Percentiles rank a stretch among this genome's conserved stretches.
Conservation (phyloP, 2,797 vertebrate species). For the Kryptopterus vitreolus region DNA sequence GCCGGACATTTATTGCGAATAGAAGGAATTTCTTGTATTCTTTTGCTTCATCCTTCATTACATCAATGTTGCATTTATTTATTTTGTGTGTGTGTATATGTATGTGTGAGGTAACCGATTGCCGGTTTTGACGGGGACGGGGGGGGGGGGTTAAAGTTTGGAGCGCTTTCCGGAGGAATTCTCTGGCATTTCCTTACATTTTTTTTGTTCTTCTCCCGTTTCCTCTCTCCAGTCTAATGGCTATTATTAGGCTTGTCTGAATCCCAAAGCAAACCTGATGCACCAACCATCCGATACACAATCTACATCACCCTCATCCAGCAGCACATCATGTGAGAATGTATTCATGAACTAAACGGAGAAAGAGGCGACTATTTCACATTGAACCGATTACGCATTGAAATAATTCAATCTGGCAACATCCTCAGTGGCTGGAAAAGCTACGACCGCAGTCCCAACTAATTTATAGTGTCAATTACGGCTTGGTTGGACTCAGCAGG, state of each 20-base stretch:
- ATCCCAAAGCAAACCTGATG: not conserved
- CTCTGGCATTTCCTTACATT: conserved; percentile 52
- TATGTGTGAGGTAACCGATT: conserved; percentile 7
- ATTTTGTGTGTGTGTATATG: not conserved
- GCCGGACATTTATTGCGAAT: not conserved
- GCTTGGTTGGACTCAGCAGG: not conserved
- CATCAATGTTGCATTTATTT: not conserved
- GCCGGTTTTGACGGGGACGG: conserved; percentile 2
- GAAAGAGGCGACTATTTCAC: not conserved
- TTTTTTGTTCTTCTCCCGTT: conserved; percentile 60
- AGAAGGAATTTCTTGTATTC: not conserved
- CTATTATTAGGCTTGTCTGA: conserved; percentile 60
- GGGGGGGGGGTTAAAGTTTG: conserved; percentile 18
- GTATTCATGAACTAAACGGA: not conserved
- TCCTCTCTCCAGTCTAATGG: conserved; percentile 53
- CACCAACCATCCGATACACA: not conserved
- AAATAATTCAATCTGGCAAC: not conserved
- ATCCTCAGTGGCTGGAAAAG: not conserved
- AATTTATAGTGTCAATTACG: not conserved
- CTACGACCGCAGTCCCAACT: not conserved
- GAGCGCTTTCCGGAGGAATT: conserved; percentile 44
- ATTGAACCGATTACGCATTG: not conserved
- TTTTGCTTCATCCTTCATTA: not conserved
- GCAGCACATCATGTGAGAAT: not conserved
- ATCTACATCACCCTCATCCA: not conserved